A percentile compares a stretch with the other conserved stretches of the same genome.
These are phyloP conservation scores for Pygathrix nemaeus DNA, from an alignment of 2,113 vertebrate genomes.

Conservation along the genomic window DNA sequence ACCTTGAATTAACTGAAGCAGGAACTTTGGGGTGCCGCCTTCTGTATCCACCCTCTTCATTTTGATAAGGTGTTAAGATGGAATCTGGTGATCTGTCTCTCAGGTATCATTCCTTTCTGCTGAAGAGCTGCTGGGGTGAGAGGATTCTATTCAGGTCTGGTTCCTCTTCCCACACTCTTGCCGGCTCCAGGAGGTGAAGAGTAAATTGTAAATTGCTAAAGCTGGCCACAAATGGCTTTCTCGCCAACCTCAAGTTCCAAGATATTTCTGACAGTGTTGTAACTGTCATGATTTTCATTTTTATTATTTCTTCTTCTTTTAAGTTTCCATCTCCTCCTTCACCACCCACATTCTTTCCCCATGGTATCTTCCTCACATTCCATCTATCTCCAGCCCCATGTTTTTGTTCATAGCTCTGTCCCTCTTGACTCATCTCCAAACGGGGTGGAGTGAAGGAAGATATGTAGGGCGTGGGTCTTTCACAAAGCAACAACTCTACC, in stretches of 20 bases:
- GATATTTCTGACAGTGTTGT: background rate
- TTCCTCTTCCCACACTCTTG: background rate
- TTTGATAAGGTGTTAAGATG: background rate
- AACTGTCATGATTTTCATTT: background rate
- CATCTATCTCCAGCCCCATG: rapidly evolving
- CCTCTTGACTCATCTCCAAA: conserved; percentile 55
- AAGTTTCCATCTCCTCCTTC: background rate
- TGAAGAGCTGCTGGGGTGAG: background rate
- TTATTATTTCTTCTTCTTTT: background rate
- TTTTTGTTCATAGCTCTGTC: background rate
- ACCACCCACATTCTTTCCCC: background rate
- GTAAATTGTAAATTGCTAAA: background rate
- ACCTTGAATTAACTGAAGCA: conserved; percentile 18
- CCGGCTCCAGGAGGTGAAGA: background rate
- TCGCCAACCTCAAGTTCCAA: background rate
- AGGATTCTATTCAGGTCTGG: background rate
- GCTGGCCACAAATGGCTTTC: background rate
- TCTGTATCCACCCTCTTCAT: background rate
- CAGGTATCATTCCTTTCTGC: background rate
- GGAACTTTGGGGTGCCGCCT: background rate
- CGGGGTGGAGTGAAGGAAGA: background rate
- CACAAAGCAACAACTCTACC: conserved; percentile 12
- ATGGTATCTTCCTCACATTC: background rate
- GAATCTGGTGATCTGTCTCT: background rate
- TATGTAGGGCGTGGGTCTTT: background rate